phyloP scores from a whole-genome alignment of 2,113 vertebrate species.

The Furnarius figulus region DNA sequence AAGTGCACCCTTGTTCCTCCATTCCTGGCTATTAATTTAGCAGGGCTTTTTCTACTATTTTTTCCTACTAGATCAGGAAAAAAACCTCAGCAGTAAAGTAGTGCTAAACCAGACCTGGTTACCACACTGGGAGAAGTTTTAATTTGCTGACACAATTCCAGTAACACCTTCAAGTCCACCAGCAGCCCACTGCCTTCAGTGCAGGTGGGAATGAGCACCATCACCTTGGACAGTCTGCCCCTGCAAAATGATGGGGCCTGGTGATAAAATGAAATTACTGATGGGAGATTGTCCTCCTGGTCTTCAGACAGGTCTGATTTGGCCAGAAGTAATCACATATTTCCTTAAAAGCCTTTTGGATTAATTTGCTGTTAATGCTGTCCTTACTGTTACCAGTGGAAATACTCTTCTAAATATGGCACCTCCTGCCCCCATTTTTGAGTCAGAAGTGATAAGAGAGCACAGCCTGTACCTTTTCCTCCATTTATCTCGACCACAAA shows the following conservation, averaged over 20 bases:
- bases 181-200: neutral
- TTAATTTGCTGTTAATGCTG: neutral
- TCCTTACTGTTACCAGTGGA: neutral
- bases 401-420: neutral
- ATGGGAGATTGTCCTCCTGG: neutral
- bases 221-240: neutral
- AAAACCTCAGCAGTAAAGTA: neutral
- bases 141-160: no score
- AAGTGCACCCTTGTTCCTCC: neutral
- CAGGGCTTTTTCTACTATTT: neutral
- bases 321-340: neutral
- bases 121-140: neutral
- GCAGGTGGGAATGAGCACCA: accelerated
- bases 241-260: neutral
- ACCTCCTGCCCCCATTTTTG: neutral
- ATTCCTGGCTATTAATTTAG: neutral
- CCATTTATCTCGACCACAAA: neutral
- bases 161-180: neutral
- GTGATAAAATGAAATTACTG: neutral
- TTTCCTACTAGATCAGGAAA: neutral
- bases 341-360: neutral
- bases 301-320: neutral
- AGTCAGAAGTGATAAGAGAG: neutral
- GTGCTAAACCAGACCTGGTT: neutral
- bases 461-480: neutral